These are phyloP conservation scores for Orthosia incerta DNA, from an alignment of 2,888 invertebrate species.

Conservation along the genomic window DNA sequence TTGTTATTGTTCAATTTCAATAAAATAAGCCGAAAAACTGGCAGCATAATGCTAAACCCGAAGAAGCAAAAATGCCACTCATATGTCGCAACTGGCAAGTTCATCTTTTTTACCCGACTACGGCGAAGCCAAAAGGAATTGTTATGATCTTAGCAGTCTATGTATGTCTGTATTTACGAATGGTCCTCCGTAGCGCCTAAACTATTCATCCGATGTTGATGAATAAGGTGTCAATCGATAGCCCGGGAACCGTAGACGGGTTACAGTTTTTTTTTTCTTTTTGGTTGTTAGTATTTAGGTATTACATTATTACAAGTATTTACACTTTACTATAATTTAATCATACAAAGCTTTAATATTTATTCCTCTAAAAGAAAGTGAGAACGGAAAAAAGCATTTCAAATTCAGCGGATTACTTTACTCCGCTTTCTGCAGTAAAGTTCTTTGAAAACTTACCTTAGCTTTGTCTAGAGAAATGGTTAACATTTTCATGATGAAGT, in stretches of 20 bases:
- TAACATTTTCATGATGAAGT: constrained; percentile 18
- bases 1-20: background rate
- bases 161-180: no score
- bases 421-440: constrained; percentile 13
- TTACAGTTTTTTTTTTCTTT: no score
- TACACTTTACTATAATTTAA: background rate
- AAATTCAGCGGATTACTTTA: constrained; percentile 40
- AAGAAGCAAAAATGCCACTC: background rate
- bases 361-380: constrained; percentile 19
- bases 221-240: no score
- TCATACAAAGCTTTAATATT: constrained; percentile 8
- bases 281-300: background rate
- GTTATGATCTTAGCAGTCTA: no score
- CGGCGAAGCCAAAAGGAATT: no score
- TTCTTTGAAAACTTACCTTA: constrained; percentile 29
- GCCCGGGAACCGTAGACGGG: no score
- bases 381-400: constrained; percentile 21
- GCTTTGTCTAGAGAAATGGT: constrained; percentile 29
- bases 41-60: background rate
- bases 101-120: background rate
- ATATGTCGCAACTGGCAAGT: background rate
- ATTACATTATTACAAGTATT: background rate
- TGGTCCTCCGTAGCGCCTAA: no score
- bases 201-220: no score
- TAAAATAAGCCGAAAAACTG: background rate